Percentiles rank a stretch among this genome's conserved stretches.
Conservation (phyloP, 2,797 vertebrate species). For the Gastrophryne carolinensis region DNA sequence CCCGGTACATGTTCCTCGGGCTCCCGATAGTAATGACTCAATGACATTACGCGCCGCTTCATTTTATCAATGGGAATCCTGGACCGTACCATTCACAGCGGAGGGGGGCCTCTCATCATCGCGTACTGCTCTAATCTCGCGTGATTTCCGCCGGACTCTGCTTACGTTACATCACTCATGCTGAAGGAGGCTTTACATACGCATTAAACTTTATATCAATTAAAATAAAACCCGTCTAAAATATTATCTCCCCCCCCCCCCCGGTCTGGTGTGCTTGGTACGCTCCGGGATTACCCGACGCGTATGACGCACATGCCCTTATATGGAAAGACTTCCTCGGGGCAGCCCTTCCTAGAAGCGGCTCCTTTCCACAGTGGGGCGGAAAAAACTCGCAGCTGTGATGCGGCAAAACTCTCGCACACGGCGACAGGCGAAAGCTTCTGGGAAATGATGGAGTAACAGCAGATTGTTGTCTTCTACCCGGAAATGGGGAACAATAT, state of each 20-base stretch:
- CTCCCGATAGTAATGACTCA: conserved; percentile 44
- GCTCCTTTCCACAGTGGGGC: conserved; percentile 46
- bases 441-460: conserved; percentile 52
- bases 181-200: no score
- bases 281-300: conserved; percentile 13
- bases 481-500: no score
- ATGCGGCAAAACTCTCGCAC: no score
- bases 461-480: no score
- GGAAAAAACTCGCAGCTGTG: conserved; percentile 27
- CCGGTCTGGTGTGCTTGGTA: neutral
- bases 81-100: no score
- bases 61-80: conserved; percentile 46
- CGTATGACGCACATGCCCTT: conserved; percentile 62
- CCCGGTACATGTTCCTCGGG: conserved; percentile 38
- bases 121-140: no score
- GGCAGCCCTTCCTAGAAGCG: conserved; percentile 33
- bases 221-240: neutral
- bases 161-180: no score
- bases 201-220: no score
- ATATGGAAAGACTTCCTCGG: conserved; percentile 55
- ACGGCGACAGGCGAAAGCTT: conserved; percentile 11
- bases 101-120: neutral
- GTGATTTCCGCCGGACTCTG: no score
- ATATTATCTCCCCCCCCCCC: neutral
- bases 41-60: neutral